These are phyloP conservation scores for Sapayoa aenigma DNA, from an alignment of 2,113 vertebrate genomes.

Conservation along the genomic window DNA sequence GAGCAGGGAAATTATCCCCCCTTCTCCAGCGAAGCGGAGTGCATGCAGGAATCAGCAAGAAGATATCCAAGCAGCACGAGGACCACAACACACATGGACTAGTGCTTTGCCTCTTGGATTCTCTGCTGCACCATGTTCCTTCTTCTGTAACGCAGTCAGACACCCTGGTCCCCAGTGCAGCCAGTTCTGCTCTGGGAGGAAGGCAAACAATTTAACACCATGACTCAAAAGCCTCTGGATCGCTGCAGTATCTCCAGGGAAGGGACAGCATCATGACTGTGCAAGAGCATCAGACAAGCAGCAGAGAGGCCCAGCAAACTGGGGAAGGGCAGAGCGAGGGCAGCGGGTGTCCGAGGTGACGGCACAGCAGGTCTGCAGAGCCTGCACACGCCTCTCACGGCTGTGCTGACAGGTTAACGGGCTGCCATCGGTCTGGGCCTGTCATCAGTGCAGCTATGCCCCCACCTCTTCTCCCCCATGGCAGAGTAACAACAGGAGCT, in stretches of 20 bases:
- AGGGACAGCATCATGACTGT: neutral
- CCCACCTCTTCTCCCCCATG: neutral
- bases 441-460: neutral
- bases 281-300: neutral
- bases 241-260: neutral
- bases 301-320: neutral
- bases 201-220: neutral
- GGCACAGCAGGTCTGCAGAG: neutral
- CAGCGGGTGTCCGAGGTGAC: neutral
- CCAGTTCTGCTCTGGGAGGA: neutral
- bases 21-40: neutral
- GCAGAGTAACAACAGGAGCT: constrained; percentile 5
- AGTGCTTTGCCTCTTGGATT: neutral
- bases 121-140: neutral
- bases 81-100: neutral
- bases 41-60: neutral
- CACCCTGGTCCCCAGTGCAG: neutral
- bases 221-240: neutral
- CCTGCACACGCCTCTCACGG: neutral
- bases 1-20: neutral
- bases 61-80: rapidly evolving
- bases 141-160: neutral
- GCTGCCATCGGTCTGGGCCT: neutral
- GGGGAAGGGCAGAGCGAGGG: neutral
- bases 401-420: neutral